Percentiles rank a stretch among this genome's conserved stretches.
Conservation (phyloP, 2,888 invertebrate species). For the Linyphia triangularis region DNA sequence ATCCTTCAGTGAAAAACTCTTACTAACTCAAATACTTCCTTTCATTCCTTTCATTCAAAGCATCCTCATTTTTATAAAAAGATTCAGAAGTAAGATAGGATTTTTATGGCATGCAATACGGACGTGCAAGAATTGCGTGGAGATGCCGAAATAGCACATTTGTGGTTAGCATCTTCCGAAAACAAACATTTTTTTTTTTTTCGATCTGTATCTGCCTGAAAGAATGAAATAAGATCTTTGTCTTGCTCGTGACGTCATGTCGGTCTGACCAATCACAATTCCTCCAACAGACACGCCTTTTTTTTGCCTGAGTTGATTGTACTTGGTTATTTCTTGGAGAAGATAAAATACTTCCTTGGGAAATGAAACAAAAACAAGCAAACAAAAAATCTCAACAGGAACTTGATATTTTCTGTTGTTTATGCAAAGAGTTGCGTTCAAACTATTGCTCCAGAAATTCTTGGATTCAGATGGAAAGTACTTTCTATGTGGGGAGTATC, state of each 20-base stretch:
- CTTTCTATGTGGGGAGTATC: no score
- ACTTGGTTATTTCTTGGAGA: not conserved
- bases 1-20: no score
- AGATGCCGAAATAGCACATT: not conserved
- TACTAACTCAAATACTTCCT: no score
- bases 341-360: not conserved
- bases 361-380: no score
- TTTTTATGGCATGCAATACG: not conserved
- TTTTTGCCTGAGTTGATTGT: not conserved
- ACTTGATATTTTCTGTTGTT: not conserved
- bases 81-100: not conserved
- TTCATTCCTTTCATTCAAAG: no score
- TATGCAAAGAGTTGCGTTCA: no score
- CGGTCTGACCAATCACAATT: slow-evolving; percentile 9
- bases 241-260: slow-evolving; percentile 37
- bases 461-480: no score
- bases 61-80: not conserved
- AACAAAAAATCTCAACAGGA: not conserved
- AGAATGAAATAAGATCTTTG: not conserved
- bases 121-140: not conserved
- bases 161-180: not conserved
- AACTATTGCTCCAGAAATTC: no score
- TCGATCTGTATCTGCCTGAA: not conserved
- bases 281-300: slow-evolving; percentile 45
- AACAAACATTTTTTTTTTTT: not conserved